Base-by-base conservation (phyloP, 2,797 vertebrate species). In the Pipistrellus kuhlii region DNA sequence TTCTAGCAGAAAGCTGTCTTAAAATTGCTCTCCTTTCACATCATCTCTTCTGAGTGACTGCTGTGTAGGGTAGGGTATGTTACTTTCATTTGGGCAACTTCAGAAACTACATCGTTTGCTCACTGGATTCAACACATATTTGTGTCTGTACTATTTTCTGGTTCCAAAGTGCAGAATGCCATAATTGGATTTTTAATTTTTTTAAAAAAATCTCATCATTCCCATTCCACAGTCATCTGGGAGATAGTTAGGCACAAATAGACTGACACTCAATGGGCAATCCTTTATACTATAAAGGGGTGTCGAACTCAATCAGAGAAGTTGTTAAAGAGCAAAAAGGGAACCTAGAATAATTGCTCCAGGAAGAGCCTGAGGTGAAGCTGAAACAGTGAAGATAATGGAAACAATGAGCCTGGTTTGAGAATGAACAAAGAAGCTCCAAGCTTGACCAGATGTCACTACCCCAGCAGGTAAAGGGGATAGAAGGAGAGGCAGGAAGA, bases 1-100 rank as follows among this genome's bases (percentile, higher is more conserved):
- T 94, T 96, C 72, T 86, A 68, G 59, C 38, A 6, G 80, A 89
- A 94, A 91, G 23, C 66, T 95, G 85, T 90, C 68, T 80, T 55
- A 75, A 92, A 85, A 86, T 59, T 66, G 17, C 9, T 92, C 18
- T 83, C 35, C 14, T 90, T 88, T 88, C 10, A 7, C 5, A 38
- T 71, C n/a, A 41, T 83, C 32, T 81, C 32, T 66, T 73, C 87
- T 73, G 38, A 94, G 64, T 89, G 68, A 87, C 30, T 91, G 83
- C 77, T 53, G 10, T 82, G 62, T 72, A 38, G 57, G 14, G 62
- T 72, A 38, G 57, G 14, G 57, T 83, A 69, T 93, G 89, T 77
- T 35, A 27, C 51, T 88, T 96, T 94, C 68, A 73, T 30, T 48
- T 82, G 53, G 35, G 20, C 72, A 78, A 46, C 64, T 91, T 80